Conservation (phyloP, 2,888 invertebrate species). For the Ferdinandea cuprea region DNA sequence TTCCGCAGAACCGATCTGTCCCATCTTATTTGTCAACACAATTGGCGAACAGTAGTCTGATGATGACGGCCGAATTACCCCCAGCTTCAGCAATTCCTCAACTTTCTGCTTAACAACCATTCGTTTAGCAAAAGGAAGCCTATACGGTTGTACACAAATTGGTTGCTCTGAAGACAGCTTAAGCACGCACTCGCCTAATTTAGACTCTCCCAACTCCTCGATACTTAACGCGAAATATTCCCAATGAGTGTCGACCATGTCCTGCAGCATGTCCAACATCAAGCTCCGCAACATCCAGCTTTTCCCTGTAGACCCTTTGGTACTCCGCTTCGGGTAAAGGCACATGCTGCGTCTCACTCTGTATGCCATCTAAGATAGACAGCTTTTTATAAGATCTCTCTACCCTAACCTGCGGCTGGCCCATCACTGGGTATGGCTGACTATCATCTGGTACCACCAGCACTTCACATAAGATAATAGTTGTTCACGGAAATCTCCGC, state of each 20-base stretch:
- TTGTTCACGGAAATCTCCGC: slow-evolving; percentile 22
- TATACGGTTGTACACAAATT: slow-evolving; percentile 14
- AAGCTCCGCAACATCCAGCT: no score
- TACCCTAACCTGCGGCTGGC: slow-evolving; percentile 24
- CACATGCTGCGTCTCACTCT: neutral
- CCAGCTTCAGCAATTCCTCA: no score
- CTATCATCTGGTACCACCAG: slow-evolving; percentile 11
- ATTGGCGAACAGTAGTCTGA: no score
- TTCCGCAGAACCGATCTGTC: no score
- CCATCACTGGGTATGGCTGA: slow-evolving; percentile 27
- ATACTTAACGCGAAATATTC: slow-evolving; percentile 17
- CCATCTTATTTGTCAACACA: no score
- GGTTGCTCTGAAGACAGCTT: slow-evolving; percentile 5
- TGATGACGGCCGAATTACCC: no score
- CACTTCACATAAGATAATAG: slow-evolving; percentile 10
- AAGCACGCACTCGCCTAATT: no score
- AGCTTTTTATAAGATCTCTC: slow-evolving; percentile 22
- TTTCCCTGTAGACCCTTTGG: neutral
- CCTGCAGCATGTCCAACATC: neutral
- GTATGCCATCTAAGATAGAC: slow-evolving; percentile 4
- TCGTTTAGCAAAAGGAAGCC: slow-evolving; percentile 29
- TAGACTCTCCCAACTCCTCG: slow-evolving; percentile 10
- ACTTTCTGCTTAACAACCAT: slow-evolving; percentile 19
- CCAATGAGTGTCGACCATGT: neutral
- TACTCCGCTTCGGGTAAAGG: neutral